A percentile compares a stretch with the other conserved stretches of the same genome.
These are phyloP conservation scores for Chelidonichthys spinosus DNA, from an alignment of 2,797 vertebrate species.

Conservation along the genomic window DNA sequence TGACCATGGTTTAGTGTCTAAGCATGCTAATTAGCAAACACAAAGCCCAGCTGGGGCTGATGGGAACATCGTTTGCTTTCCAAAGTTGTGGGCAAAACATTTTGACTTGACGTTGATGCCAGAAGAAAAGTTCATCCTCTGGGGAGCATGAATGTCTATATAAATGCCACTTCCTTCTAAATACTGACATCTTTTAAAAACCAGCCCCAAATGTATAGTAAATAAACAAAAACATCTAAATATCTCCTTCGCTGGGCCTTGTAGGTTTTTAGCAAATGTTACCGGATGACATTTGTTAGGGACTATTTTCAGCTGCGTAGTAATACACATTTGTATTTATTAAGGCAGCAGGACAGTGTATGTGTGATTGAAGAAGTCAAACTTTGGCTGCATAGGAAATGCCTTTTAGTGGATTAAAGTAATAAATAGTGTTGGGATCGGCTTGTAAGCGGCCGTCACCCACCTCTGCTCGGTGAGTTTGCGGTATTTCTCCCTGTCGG, in stretches of 20 bases:
- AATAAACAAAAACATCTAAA: neutral
- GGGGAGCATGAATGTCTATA: no score
- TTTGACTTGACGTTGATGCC: no score
- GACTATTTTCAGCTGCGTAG: neutral
- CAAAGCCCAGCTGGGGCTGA: no score
- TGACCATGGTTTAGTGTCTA: no score
- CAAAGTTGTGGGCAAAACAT: no score
- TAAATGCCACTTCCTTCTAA: no score
- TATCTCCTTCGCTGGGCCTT: neutral
- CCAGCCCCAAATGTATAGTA: neutral
- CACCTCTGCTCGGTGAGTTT: conserved; percentile 95
- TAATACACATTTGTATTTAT: neutral
- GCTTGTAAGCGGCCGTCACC: neutral
- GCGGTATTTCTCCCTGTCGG: conserved; percentile 93
- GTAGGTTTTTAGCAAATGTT: neutral
- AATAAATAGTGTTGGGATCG: neutral
- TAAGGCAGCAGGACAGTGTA: neutral
- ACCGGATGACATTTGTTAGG: neutral
- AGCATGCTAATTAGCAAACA: no score
- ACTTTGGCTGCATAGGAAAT: no score
- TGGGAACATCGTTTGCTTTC: no score
- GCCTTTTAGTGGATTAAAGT: neutral
- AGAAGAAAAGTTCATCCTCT: no score
- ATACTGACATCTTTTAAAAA: no score
- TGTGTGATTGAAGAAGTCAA: neutral